Evolutionary conservation across 2,797 vertebrate genomes (phyloP).

Genomic region (Crocodylus rhombifer): DNA sequence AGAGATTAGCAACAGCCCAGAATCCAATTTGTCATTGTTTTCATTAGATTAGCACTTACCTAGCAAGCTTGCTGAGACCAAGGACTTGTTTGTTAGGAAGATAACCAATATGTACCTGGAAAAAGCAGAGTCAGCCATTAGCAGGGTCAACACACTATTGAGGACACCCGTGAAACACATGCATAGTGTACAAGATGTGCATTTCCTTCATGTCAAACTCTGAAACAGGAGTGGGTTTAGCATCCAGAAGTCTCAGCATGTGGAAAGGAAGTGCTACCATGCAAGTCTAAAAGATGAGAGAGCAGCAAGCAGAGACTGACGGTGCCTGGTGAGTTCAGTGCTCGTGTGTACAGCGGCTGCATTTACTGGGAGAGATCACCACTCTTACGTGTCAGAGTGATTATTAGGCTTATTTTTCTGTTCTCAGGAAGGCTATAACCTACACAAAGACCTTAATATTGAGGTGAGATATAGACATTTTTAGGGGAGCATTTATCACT

Average conservation of each 20-base stretch:
- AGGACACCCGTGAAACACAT: background rate
- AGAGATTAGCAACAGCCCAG: constrained; percentile 39
- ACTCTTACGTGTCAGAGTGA: background rate
- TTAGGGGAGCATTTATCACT: background rate
- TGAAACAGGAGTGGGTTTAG: background rate
- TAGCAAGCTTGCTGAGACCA: constrained; percentile 97
- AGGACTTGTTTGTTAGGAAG: constrained; percentile 98
- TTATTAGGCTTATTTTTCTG: constrained; percentile 34
- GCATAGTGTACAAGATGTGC: constrained; percentile 34
- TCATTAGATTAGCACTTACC: constrained; percentile 82
- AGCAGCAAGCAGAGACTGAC: background rate
- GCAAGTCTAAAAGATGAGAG: background rate
- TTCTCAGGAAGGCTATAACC: background rate
- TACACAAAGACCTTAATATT: background rate
- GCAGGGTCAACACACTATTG: background rate
- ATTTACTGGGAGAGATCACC: background rate
- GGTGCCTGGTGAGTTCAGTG: constrained; percentile 10
- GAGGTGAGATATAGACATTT: background rate
- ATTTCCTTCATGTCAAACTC: background rate
- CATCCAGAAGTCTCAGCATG: background rate
- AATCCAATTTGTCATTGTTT: constrained; percentile 65
- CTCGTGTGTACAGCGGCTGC: background rate
- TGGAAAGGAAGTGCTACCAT: constrained; percentile 9
- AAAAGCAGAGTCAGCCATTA: constrained; percentile 55
- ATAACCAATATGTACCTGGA: constrained; percentile 98